Percentiles rank a stretch among this genome's conserved stretches.
These are phyloP conservation scores for Salmo trutta DNA, from an alignment of 2,797 vertebrate species.

Conservation along the genomic window DNA sequence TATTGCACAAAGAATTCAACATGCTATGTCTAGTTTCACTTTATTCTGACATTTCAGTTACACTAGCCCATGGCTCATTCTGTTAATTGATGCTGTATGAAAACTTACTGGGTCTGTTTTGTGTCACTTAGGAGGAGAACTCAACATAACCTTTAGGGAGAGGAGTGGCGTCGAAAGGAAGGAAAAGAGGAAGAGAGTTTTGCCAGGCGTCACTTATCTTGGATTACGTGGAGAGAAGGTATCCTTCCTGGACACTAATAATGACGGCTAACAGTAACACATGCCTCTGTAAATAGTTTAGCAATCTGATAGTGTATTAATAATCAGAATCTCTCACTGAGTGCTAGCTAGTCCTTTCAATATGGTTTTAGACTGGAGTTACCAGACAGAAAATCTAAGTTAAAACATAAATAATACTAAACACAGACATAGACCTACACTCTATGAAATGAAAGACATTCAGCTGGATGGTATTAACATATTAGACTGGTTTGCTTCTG, in stretches of 20 bases:
- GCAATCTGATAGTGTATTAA: neutral
- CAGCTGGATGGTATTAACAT: too few species aligned
- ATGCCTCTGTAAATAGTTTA: neutral
- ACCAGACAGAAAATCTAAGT: too few species aligned
- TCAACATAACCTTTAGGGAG: neutral
- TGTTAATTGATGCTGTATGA: neutral
- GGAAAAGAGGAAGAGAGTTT: neutral
- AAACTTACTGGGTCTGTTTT: slow-evolving; percentile 1
- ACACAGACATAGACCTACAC: neutral
- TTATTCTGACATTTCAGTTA: neutral
- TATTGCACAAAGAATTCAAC: too few species aligned
- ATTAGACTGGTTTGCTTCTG: too few species aligned
- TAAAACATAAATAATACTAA: neutral
- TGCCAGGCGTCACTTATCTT: neutral
- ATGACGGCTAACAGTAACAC: neutral
- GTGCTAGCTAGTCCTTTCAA: too few species aligned
- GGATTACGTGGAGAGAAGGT: neutral
- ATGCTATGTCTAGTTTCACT: neutral
- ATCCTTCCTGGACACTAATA: neutral
- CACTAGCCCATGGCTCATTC: neutral
- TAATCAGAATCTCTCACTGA: neutral
- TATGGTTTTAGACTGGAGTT: too few species aligned
- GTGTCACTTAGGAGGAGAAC: neutral
- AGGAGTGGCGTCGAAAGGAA: neutral
- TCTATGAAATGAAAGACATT: neutral